These are phyloP conservation scores for Ametastegia equiseti DNA, from an alignment of 2,888 invertebrate genomes.

Conservation along the genomic window DNA sequence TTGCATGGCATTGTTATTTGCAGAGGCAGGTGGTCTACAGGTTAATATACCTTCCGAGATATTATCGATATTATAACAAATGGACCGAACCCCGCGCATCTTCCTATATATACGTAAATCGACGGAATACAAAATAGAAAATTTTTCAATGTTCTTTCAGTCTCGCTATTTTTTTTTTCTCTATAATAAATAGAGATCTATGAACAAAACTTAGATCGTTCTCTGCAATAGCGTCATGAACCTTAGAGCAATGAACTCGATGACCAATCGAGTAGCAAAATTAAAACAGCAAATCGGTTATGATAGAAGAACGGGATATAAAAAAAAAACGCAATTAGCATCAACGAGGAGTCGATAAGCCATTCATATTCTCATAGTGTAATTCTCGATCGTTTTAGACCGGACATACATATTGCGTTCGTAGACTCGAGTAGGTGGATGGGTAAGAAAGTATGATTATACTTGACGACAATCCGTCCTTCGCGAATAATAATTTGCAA, in stretches of 20 bases:
- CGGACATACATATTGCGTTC: slow-evolving; percentile 18
- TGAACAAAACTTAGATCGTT: neutral
- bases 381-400: slow-evolving; percentile 31
- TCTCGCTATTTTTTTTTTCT: neutral
- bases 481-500: neutral
- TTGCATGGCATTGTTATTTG: neutral
- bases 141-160: no score
- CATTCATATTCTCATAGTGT: slow-evolving; percentile 21
- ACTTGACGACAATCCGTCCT: neutral
- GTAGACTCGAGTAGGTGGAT: neutral
- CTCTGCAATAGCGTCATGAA: neutral
- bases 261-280: neutral
- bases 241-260: neutral
- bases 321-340: neutral
- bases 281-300: neutral
- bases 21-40: neutral
- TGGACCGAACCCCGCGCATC: neutral
- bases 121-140: neutral
- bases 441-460: neutral
- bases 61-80: neutral
- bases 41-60: neutral
- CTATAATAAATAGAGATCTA: neutral
- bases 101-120: neutral
- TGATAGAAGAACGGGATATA: neutral
- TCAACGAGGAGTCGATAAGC: slow-evolving; percentile 23